phyloP scores from a whole-genome alignment of 1,140 invertebrate species.

The Batillaria attramentaria region DNA sequence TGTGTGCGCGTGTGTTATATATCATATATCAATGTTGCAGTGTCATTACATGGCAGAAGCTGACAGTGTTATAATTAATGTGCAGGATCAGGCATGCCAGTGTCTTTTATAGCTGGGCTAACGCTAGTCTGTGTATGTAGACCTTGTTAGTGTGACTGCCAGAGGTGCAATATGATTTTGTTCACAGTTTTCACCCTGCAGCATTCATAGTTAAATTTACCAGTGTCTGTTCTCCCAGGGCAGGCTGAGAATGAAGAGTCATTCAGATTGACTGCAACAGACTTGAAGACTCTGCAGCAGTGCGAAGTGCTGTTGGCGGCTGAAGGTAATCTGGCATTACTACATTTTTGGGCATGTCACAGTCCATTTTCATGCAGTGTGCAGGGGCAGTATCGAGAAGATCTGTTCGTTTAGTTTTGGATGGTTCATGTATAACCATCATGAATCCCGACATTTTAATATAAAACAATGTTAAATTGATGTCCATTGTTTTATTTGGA shows the following conservation, averaged over 20 bases:
- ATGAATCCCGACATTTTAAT: no score
- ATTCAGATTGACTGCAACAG: conserved; percentile 20
- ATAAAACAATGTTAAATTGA: no score
- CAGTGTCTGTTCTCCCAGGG: not conserved
- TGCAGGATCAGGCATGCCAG: not conserved
- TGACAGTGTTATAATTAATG: not conserved
- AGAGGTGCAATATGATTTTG: not conserved
- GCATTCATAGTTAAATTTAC: not conserved
- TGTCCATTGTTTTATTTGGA: no score
- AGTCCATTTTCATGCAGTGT: no score
- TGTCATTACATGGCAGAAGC: not conserved
- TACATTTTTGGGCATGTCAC: no score
- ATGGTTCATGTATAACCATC: no score
- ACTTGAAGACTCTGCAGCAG: conserved; percentile 6
- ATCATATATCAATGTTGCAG: no score
- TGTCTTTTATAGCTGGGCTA: not conserved
- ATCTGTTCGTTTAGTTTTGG: no score
- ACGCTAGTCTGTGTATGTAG: not conserved
- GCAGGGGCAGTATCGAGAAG: no score
- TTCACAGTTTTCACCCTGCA: not conserved
- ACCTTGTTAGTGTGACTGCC: not conserved
- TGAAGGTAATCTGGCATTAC: conserved; percentile 20
- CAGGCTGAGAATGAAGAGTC: not conserved
- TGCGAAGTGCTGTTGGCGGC: conserved; percentile 20
- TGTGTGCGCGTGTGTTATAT: not conserved